Conservation (phyloP, 2,888 invertebrate species). For the Ceriagrion tenellum region DNA sequence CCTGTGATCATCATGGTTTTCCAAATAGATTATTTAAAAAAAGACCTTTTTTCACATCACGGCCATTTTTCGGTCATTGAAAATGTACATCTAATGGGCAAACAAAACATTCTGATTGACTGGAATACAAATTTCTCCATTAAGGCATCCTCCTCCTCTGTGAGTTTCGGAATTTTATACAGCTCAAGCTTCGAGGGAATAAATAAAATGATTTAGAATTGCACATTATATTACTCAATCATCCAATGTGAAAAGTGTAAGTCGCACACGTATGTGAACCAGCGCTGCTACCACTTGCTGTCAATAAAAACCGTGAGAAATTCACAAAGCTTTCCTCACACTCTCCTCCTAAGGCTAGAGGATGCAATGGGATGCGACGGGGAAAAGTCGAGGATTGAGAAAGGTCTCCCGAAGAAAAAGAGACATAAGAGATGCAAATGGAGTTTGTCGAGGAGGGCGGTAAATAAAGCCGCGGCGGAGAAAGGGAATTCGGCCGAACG, state of each 20-base stretch:
- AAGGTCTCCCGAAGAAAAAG: background rate
- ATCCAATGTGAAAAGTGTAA: background rate
- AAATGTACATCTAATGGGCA: too few species aligned
- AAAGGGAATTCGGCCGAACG: slow-evolving; percentile 1
- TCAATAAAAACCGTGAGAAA: background rate
- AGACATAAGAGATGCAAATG: background rate
- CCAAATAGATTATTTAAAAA: too few species aligned
- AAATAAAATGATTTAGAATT: too few species aligned
- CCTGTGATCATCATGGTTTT: too few species aligned
- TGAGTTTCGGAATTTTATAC: too few species aligned
- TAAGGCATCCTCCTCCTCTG: too few species aligned
- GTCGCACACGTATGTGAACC: background rate
- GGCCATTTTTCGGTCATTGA: too few species aligned
- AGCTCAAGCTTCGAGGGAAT: too few species aligned
- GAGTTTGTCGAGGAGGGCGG: slow-evolving; percentile 9
- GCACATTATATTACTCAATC: too few species aligned
- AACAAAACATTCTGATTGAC: too few species aligned
- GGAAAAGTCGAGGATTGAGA: background rate
- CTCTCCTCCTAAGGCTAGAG: background rate
- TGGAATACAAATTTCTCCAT: too few species aligned
- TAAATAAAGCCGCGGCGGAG: slow-evolving; percentile 9
- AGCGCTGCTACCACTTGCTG: background rate
- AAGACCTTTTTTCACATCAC: too few species aligned
- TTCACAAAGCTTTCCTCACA: background rate
- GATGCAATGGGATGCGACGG: background rate